phyloP scores from a whole-genome alignment of 2,113 vertebrate species.

The Notothenia coriiceps region DNA sequence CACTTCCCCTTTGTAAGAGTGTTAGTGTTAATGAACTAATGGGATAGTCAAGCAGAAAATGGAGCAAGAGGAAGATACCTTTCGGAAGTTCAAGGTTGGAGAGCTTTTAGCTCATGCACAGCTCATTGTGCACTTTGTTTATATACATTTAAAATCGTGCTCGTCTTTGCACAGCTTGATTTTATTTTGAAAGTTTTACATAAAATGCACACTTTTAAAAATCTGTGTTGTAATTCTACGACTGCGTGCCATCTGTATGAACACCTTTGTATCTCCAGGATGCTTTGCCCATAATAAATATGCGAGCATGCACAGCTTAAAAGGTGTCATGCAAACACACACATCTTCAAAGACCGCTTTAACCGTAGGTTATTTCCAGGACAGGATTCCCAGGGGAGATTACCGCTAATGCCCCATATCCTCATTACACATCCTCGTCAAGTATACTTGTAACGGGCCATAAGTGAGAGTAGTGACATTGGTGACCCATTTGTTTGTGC shows the following conservation, averaged over 20 bases:
- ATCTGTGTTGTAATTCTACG: background rate
- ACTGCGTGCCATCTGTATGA: background rate
- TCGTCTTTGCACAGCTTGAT: background rate
- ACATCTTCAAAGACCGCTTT: slow-evolving; percentile 48
- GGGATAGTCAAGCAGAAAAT: slow-evolving; percentile 51
- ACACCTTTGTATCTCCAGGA: background rate
- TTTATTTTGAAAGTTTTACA: background rate
- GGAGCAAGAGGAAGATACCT: slow-evolving; percentile 15
- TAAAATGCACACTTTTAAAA: background rate
- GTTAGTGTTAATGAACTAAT: slow-evolving; percentile 72
- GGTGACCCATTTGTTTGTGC: slow-evolving; percentile 17
- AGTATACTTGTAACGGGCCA: slow-evolving; percentile 47
- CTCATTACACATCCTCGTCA: slow-evolving; percentile 67
- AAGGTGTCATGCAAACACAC: slow-evolving; percentile 1
- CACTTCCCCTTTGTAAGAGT: slow-evolving; percentile 68
- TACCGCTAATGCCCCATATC: slow-evolving; percentile 79
- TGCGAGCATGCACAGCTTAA: background rate
- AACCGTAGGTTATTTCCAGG: slow-evolving; percentile 66
- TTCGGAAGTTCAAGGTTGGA: slow-evolving; percentile 41
- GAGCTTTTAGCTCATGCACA: background rate
- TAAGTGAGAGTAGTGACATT: slow-evolving; percentile 71
- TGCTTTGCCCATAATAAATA: background rate
- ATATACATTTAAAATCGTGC: background rate
- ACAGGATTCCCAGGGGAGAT: slow-evolving; percentile 74
- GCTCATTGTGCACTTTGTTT: background rate